phyloP scores from a whole-genome alignment of 2,888 invertebrate species.

The Kuschelorhynchus macadamiae region DNA sequence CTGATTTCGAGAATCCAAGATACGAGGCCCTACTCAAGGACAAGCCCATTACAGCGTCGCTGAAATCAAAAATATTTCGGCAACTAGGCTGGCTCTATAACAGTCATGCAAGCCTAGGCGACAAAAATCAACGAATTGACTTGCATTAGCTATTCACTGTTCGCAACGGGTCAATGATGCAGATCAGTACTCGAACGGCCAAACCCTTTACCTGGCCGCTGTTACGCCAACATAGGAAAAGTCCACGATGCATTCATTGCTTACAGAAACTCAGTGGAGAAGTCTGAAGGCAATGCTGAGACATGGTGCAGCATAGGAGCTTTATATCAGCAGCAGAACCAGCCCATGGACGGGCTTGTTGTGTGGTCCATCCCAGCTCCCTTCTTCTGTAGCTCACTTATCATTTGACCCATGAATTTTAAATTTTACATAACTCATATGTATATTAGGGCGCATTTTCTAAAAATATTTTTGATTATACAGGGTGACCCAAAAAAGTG shows the following conservation, averaged over 20 bases:
- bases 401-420: too few relatives aligned
- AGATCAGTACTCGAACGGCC: constrained; percentile 91
- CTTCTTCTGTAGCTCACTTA: too few relatives aligned
- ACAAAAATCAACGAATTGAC: constrained; percentile 87
- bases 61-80: constrained; percentile 93
- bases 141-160: constrained; percentile 89
- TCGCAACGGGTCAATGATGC: constrained; percentile 93
- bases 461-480: too few relatives aligned
- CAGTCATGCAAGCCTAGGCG: constrained; percentile 89
- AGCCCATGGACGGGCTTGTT: too few relatives aligned
- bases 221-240: constrained; percentile 95
- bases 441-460: too few relatives aligned
- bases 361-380: too few relatives aligned
- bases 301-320: too few relatives aligned
- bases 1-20: too few relatives aligned
- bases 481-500: too few relatives aligned
- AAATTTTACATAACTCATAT: too few relatives aligned
- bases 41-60: constrained; percentile 81
- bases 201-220: constrained; percentile 94
- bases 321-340: too few relatives aligned
- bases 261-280: constrained; percentile 98
- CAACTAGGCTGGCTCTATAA: constrained; percentile 98
- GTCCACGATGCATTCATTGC: constrained; percentile 99
- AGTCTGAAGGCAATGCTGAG: constrained; percentile 99
- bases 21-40: constrained; percentile 92